Conservation (phyloP, 2,888 invertebrate genomes). For the Drosophila niveifrons region DNA sequence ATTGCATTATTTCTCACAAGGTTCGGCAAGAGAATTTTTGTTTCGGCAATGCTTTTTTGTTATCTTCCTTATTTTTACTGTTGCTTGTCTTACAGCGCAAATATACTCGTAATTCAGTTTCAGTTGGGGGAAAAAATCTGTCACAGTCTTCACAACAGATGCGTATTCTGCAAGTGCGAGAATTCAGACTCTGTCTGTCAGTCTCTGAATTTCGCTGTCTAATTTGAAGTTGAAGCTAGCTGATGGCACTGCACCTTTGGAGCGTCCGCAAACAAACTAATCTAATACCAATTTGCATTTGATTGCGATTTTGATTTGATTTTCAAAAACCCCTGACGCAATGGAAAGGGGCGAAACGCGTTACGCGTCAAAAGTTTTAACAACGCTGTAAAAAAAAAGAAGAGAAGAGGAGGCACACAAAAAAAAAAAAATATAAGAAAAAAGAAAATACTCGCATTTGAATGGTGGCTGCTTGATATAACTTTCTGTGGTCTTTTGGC, state of each 20-base stretch:
- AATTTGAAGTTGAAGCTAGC: constrained; percentile 65
- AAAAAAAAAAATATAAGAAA: constrained; percentile 30
- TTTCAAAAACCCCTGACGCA: constrained; percentile 37
- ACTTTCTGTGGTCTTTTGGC: constrained; percentile 63
- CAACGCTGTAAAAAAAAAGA: constrained; percentile 33
- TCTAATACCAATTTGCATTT: constrained; percentile 81
- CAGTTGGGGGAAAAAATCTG: constrained; percentile 51
- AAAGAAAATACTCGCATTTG: constrained; percentile 36
- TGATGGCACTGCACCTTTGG: constrained; percentile 47
- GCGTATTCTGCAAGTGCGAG: constrained; percentile 45
- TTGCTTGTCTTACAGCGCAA: constrained; percentile 35
- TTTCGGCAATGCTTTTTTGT: neutral
- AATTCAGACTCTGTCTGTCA: constrained; percentile 6
- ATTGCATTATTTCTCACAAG: neutral
- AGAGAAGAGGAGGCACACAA: neutral
- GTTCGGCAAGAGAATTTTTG: constrained; percentile 7
- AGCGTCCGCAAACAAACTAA: constrained; percentile 73
- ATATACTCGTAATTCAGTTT: constrained; percentile 60
- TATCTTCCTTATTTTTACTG: constrained; percentile 19
- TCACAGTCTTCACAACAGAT: constrained; percentile 64
- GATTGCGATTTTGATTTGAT: constrained; percentile 78
- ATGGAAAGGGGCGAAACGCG: constrained; percentile 17
- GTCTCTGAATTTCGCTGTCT: constrained; percentile 43
- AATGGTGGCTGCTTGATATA: constrained; percentile 27
- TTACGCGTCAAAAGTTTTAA: constrained; percentile 59